Percentiles rank a stretch among this genome's conserved stretches.
These are phyloP conservation scores for Myotis daubentonii DNA, from an alignment of 2,797 vertebrate genomes.

Conservation along the genomic window DNA sequence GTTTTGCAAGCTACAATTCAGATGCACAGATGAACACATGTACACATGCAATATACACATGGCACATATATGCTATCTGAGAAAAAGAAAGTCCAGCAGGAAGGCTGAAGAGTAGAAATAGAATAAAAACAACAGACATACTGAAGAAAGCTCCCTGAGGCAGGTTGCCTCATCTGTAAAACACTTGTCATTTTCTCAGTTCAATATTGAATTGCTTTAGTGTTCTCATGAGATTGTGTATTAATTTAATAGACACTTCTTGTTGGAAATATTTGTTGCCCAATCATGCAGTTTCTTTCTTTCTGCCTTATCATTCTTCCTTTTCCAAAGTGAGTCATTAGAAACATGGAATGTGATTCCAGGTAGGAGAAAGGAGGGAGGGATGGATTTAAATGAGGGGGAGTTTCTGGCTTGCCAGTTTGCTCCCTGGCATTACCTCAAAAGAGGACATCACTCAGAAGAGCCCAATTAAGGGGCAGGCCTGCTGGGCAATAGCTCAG, in stretches of 20 bases:
- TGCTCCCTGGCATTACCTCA: background rate
- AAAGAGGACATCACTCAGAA: background rate
- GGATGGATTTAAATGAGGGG: background rate
- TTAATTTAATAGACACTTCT: conserved; percentile 56
- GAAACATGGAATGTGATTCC: background rate
- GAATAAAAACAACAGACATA: background rate
- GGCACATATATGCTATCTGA: background rate
- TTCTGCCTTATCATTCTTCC: background rate
- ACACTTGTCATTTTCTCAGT: conserved; percentile 26
- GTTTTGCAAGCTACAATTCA: background rate
- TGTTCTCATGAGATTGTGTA: conserved; percentile 28
- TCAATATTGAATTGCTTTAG: conserved; percentile 49
- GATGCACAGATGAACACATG: background rate
- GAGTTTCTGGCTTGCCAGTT: background rate
- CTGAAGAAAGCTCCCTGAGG: background rate
- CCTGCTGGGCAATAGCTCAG: background rate
- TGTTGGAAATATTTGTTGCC: conserved; percentile 60
- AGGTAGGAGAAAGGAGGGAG: background rate
- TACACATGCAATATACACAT: too few relatives aligned
- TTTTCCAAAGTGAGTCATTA: conserved; percentile 16
- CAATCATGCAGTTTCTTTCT: background rate
- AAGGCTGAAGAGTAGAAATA: background rate
- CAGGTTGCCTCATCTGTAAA: background rate
- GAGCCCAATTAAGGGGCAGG: background rate
- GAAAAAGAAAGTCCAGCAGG: background rate